phyloP scores from a whole-genome alignment of 2,888 invertebrate genomes.

The Agonopterix subpropinquella region DNA sequence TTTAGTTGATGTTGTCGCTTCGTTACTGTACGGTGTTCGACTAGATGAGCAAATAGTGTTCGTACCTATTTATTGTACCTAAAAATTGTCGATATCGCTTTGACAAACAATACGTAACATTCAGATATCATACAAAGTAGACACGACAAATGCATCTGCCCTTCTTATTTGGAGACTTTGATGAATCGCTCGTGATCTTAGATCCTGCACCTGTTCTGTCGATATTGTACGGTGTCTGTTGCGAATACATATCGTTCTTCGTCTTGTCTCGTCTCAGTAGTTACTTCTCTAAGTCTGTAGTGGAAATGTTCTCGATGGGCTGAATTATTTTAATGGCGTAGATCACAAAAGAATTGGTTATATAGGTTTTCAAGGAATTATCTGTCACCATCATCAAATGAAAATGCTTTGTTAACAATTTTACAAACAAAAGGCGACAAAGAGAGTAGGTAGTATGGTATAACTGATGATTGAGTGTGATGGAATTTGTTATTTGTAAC shows the following conservation, averaged over 20 bases:
- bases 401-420: neutral
- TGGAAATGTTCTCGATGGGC: slow-evolving; percentile 30
- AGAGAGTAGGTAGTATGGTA: no score
- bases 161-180: slow-evolving; percentile 4
- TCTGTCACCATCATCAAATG: neutral
- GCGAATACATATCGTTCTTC: slow-evolving; percentile 65
- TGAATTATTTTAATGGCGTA: slow-evolving; percentile 19
- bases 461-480: no score
- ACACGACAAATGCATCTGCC: slow-evolving; percentile 7
- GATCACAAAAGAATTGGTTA: neutral
- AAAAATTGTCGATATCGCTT: slow-evolving; percentile 27
- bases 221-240: slow-evolving; percentile 33
- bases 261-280: slow-evolving; percentile 49
- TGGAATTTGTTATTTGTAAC: no score
- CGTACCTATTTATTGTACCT: slow-evolving; percentile 35
- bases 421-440: no score
- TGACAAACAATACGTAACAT: slow-evolving; percentile 34
- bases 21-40: slow-evolving; percentile 47
- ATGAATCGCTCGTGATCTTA: neutral
- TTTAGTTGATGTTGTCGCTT: slow-evolving; percentile 72
- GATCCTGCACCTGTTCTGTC: neutral
- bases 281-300: slow-evolving; percentile 34
- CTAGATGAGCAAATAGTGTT: slow-evolving; percentile 54
- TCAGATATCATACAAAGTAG: slow-evolving; percentile 36
- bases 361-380: neutral